Percentiles rank a stretch among this genome's conserved stretches.
These are phyloP conservation scores for Papilio helenus DNA, from an alignment of 1,140 invertebrate genomes.

Conservation along the genomic window DNA sequence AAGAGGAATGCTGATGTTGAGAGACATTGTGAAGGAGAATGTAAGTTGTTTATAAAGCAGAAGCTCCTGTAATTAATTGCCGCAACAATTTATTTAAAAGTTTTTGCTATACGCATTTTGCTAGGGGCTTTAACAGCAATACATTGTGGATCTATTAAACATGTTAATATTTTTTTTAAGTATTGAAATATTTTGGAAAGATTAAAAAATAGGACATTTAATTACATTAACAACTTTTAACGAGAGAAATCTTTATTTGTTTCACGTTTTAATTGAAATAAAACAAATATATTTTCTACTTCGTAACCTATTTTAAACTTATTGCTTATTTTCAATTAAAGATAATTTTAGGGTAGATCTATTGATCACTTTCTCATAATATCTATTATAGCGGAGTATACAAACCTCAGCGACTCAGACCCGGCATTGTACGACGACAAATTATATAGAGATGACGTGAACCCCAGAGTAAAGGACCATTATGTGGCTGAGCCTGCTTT, in stretches of 20 bases:
- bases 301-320: too few relatives aligned
- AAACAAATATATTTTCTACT: too few relatives aligned
- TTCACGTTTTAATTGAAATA: too few relatives aligned
- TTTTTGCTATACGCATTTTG: not conserved
- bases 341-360: too few relatives aligned
- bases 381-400: slow-evolving; percentile 78
- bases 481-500: slow-evolving; percentile 75
- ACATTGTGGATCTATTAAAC: not conserved
- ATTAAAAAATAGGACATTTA: too few relatives aligned
- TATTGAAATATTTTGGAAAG: too few relatives aligned
- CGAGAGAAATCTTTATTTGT: too few relatives aligned
- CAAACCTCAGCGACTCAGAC: slow-evolving; percentile 79
- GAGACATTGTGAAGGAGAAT: slow-evolving; percentile 68
- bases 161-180: too few relatives aligned
- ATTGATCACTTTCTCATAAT: not conserved
- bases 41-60: slow-evolving; percentile 53
- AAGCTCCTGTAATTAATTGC: not conserved
- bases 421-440: slow-evolving; percentile 57
- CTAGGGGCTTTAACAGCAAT: not conserved
- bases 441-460: slow-evolving; percentile 49
- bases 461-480: slow-evolving; percentile 53
- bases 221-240: too few relatives aligned
- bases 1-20: slow-evolving; percentile 49
- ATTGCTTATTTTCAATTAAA: too few relatives aligned
- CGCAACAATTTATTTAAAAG: not conserved